Conservation (phyloP, 2,888 invertebrate species). For the Sipha maydis region DNA sequence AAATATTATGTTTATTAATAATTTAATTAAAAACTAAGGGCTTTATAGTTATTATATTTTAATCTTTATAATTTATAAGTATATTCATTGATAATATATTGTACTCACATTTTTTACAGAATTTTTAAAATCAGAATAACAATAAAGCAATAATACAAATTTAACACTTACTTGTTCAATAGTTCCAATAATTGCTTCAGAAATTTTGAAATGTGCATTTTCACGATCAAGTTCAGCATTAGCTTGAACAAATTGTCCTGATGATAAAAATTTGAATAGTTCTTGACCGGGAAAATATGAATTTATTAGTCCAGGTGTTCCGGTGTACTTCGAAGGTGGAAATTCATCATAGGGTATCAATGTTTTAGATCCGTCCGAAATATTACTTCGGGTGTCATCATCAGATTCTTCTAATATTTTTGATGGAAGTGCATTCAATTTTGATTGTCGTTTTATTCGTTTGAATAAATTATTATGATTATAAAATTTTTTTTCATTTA, state of each 20-base stretch:
- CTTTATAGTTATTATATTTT: neutral
- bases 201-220: conserved; percentile 86
- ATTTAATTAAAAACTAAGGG: neutral
- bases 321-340: neutral
- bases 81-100: neutral
- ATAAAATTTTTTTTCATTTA: conserved; percentile 4
- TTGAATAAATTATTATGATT: conserved; percentile 5
- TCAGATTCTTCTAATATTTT: conserved; percentile 63
- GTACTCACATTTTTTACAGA: neutral
- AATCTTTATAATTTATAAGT: neutral
- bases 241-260: conserved; percentile 76
- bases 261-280: conserved; percentile 77
- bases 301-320: conserved; percentile 71
- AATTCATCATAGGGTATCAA: conserved; percentile 51
- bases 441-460: conserved; percentile 49
- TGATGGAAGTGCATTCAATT: conserved; percentile 57
- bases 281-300: conserved; percentile 77
- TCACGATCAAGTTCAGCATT: conserved; percentile 84
- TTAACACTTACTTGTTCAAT: conserved; percentile 73
- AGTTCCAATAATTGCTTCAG: conserved; percentile 84
- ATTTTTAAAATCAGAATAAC: neutral
- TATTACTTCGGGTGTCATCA: conserved; percentile 57
- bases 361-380: conserved; percentile 61
- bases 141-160: conserved; percentile 34
- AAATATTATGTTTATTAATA: no score